Conservation (phyloP, 2,888 invertebrate genomes). For the Quadriops clusia region DNA sequence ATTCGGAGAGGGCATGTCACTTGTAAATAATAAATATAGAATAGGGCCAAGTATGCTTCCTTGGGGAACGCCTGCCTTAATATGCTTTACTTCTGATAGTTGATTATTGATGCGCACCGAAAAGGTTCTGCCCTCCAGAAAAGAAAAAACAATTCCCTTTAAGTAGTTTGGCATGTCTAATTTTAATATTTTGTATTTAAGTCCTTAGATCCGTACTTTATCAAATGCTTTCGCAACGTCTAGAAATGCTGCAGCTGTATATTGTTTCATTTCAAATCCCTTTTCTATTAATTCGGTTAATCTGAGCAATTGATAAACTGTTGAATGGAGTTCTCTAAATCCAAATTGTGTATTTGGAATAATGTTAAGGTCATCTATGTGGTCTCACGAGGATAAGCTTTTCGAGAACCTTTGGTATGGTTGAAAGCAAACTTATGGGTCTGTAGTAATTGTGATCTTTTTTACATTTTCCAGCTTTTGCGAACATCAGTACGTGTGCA, state of each 20-base stretch:
- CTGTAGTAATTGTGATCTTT: constrained; percentile 12
- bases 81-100: constrained; percentile 11
- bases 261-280: constrained; percentile 16
- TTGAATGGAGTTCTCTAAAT: constrained; percentile 19
- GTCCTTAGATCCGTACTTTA: constrained; percentile 21
- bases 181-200: constrained; percentile 17
- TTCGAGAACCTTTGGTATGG: constrained; percentile 18
- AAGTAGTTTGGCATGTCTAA: constrained; percentile 14
- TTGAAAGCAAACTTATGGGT: constrained; percentile 14
- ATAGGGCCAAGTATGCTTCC: too few relatives aligned
- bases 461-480: constrained; percentile 15
- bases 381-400: constrained; percentile 12
- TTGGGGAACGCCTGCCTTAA: too few relatives aligned
- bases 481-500: constrained; percentile 13
- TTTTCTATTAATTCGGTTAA: constrained; percentile 18
- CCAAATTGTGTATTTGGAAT: constrained; percentile 18
- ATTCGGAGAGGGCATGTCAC: constrained; percentile 10
- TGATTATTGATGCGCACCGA: constrained; percentile 15
- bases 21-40: too few relatives aligned
- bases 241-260: constrained; percentile 15
- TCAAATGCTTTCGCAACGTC: constrained; percentile 25
- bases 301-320: constrained; percentile 17
- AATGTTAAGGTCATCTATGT: constrained; percentile 2
- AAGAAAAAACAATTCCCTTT: constrained; percentile 17
- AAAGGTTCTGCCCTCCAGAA: constrained; percentile 17